Base-by-base conservation (phyloP, 2,113 vertebrate species). In the Cottus gobio region DNA sequence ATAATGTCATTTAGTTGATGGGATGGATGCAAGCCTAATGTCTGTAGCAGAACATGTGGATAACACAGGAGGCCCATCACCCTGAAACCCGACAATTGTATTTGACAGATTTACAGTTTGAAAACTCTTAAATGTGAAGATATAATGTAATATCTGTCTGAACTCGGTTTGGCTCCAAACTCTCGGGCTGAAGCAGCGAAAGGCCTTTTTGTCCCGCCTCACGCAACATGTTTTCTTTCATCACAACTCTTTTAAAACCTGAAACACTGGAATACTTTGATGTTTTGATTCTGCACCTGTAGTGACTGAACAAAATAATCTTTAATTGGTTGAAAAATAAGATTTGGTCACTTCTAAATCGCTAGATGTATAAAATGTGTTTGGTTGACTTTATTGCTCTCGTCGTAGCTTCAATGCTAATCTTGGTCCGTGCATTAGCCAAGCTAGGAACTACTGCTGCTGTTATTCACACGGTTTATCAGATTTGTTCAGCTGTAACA, bases 11-110 rank as follows among this genome's bases (percentile, higher is more conserved):
- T 77, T 78, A 71, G 48, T 72, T 68, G 74, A 86, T 82, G 50
- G 71, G 63, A 61, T 85, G 22, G 81, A 77, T 31, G 2, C 44
- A 22, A 44, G 36, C 39, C 31, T 74, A 60, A 79, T 87, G 79
- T 77, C 77, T 90, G 52, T 58, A 86, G 67, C 81, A 88, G 77
- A 83, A 77, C 79, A 67, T 70, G 52, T 73, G 26, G 24, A 61
- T 76, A 69, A 64, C 36, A 61, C 60, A 37, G 34, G 67, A 75
- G 24, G 31, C 61, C 50, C 16, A 50, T 67, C 18, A 11, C 24
- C n/a, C 22, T 37, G 28, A 31, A 34, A 22, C 6, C n/a, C 15
- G 6, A 11, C 28, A 4, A 63, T 79, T 71, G 36, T 73, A n/a
- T 70, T 37, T 20, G 61, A 69, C 74, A 85, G 26, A 82, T 83